phyloP scores from a whole-genome alignment of 2,888 invertebrate species.

The Agonopterix subpropinquella region DNA sequence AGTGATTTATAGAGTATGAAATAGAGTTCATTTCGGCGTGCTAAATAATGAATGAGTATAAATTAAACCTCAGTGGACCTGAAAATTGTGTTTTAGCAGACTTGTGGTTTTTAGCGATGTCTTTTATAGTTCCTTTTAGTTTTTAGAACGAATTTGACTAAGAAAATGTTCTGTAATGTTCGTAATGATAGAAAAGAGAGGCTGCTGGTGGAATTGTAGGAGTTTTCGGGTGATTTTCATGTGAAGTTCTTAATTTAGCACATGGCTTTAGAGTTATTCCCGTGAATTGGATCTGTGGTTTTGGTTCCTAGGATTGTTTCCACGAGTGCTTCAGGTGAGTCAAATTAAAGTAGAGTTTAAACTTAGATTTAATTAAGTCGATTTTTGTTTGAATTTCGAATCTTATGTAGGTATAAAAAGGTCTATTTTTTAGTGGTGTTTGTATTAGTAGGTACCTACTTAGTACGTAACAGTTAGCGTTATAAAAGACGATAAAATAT shows the following conservation, averaged over 20 bases:
- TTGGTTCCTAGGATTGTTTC: too few relatives aligned
- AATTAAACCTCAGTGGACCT: slow-evolving; percentile 15
- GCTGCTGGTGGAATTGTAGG: background rate
- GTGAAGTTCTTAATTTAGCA: slow-evolving; percentile 9
- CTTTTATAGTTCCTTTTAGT: slow-evolving; percentile 3
- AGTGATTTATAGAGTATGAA: background rate
- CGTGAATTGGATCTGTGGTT: background rate
- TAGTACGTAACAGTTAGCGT: too few relatives aligned
- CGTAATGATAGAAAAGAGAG: background rate
- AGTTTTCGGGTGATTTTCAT: slow-evolving; percentile 1
- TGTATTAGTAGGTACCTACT: too few relatives aligned
- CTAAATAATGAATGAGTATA: slow-evolving; percentile 10
- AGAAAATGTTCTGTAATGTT: background rate
- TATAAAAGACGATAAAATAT: too few relatives aligned
- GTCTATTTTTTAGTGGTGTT: too few relatives aligned
- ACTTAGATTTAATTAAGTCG: too few relatives aligned
- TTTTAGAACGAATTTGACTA: background rate
- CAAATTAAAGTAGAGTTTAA: too few relatives aligned
- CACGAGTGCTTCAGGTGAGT: too few relatives aligned
- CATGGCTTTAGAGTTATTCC: slow-evolving; percentile 5
- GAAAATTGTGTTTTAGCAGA: slow-evolving; percentile 18
- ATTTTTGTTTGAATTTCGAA: too few relatives aligned
- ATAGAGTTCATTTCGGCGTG: slow-evolving; percentile 13
- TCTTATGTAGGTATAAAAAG: too few relatives aligned
- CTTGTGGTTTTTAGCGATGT: slow-evolving; percentile 15